A percentile compares a stretch with the other conserved stretches of the same genome.
Evolutionary conservation across 2,113 vertebrate genomes (phyloP).

Genomic region (Spea bombifrons): DNA sequence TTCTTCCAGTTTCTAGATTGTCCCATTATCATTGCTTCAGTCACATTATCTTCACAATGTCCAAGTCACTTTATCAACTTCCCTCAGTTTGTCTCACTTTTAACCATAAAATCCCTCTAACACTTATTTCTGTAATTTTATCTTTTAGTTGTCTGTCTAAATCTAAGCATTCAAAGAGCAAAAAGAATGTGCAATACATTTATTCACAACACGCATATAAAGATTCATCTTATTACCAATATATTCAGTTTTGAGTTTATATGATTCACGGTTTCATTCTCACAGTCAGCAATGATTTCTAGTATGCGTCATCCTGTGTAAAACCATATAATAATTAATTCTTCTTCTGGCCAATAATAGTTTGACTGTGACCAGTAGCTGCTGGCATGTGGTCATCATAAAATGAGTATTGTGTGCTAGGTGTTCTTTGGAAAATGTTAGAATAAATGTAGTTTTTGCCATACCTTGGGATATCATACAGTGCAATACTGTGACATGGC

Average conservation of each 20-base stretch:
- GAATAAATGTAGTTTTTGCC: no score
- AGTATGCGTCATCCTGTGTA: neutral
- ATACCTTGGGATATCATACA: no score
- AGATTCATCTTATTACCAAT: neutral
- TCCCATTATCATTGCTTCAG: constrained; percentile 29
- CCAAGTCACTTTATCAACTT: constrained; percentile 23
- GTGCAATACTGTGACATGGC: no score
- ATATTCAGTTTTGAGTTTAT: neutral
- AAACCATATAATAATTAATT: no score
- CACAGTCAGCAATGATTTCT: neutral
- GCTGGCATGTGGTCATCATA: no score
- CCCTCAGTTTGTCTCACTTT: neutral
- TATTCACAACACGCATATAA: neutral
- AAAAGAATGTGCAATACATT: neutral
- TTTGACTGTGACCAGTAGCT: no score
- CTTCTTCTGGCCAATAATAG: no score
- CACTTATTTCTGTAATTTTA: neutral
- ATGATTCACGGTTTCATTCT: neutral
- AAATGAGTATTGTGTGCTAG: no score
- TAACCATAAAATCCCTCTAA: neutral
- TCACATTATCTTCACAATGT: constrained; percentile 12
- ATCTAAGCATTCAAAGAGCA: neutral
- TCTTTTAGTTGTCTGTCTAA: neutral
- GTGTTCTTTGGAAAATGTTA: no score
- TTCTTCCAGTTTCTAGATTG: constrained; percentile 7